Evolutionary conservation across 2,113 vertebrate species (phyloP), one percentile per base, ranked within the genome.

Genomic region (Mormyrus iriodes): DNA sequence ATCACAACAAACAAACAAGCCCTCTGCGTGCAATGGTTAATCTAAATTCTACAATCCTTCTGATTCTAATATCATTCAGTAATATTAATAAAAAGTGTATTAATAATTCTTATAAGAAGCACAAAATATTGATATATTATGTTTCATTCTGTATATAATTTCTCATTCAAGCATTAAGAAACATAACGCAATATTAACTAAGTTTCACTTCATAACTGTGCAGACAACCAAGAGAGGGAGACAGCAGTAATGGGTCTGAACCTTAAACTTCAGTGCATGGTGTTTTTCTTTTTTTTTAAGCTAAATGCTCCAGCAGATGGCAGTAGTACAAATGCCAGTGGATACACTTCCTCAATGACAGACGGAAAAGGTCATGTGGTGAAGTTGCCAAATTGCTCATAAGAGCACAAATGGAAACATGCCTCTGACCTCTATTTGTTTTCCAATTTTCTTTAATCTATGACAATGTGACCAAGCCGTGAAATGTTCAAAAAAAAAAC

Each of bases 251-350:
- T 42, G 6, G 35, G 35, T 8, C 73, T 6, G 17, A 0, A 39
- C 19, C 35, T 39, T 42, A 42, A 79, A 79, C 35, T 42, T 42
- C 4, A 42, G 35, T 35, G 39, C 13, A 76, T 8, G 73, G 73
- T 15, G 15, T 42, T 9, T 42, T 21, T 39, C 19, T 79, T 69
- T 61, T n/a, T 65, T 65, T 24, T 12, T 7, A 76, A 39, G 13
- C 69, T 19, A 19, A 76, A 48, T 84, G 48, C 46, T 86, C 46
- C 89, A 89, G 84, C 48, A 89, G 89, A 86, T 61, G 83, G 89
- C 55, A 44, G 83, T 86, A 89, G 44, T 12, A 31, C 55, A 46
- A 58, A 86, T 19, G 10, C 51, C 21, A 53, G 49, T 31, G 17
- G 12, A 8, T 5, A 53, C 15, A 15, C 46, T 88, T 83, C 88